A percentile compares a stretch with the other conserved stretches of the same genome.
phyloP scores from a whole-genome alignment of 2,113 vertebrate genomes.

The Mormyrus iriodes region DNA sequence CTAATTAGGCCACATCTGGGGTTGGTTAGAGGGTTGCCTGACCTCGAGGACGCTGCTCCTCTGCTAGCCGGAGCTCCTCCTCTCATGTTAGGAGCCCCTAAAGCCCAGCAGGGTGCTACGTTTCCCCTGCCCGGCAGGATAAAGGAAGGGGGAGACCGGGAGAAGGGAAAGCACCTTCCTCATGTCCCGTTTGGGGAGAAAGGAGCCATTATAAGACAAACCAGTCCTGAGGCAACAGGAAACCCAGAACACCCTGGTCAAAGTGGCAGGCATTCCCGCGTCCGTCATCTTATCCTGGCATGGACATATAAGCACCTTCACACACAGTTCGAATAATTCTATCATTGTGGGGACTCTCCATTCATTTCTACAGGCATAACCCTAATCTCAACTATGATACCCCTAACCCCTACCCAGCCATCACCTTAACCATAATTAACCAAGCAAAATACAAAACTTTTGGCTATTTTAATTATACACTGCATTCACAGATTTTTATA shows the following conservation, averaged over 20 bases:
- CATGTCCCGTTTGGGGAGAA: slow-evolving; percentile 14
- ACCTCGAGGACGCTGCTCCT: slow-evolving; percentile 51
- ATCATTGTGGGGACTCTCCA: background rate
- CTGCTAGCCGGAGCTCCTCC: slow-evolving; percentile 50
- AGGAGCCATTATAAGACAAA: slow-evolving; percentile 13
- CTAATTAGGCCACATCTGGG: slow-evolving; percentile 91
- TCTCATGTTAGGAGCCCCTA: slow-evolving; percentile 22
- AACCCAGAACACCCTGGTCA: slow-evolving; percentile 11
- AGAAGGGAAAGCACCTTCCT: slow-evolving; percentile 13
- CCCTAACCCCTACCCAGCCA: background rate
- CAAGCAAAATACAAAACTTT: background rate
- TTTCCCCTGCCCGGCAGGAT: slow-evolving; percentile 13
- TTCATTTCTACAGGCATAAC: background rate
- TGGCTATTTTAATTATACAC: background rate
- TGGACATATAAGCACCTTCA: background rate
- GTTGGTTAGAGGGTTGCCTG: slow-evolving; percentile 76
- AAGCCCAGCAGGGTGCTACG: background rate
- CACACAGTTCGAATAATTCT: background rate
- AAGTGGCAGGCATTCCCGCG: background rate
- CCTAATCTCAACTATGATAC: background rate
- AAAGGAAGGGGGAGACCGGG: slow-evolving; percentile 3
- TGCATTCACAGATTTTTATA: background rate
- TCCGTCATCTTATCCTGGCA: background rate
- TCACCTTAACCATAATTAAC: background rate
- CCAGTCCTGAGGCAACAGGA: slow-evolving; percentile 29